Evolutionary conservation across 2,113 vertebrate genomes (phyloP).

Genomic region (Pogona vitticeps): DNA sequence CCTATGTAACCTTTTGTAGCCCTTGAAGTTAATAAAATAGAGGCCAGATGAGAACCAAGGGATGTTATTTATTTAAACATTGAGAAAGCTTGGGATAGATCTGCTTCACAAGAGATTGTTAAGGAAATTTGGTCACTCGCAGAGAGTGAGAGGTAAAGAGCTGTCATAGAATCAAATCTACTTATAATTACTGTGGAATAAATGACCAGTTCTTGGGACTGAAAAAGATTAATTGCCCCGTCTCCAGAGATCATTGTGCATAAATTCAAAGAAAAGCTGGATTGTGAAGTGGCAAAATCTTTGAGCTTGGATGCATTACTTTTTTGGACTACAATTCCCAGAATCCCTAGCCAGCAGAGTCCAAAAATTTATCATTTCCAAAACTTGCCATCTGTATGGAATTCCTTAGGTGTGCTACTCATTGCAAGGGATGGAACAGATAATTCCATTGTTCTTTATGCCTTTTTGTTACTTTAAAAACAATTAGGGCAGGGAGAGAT

Average conservation of each 20-base stretch:
- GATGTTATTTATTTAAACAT: constrained; percentile 68
- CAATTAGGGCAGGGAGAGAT: neutral
- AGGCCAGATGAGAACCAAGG: constrained; percentile 61
- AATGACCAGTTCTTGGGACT: constrained; percentile 59
- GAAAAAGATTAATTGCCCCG: constrained; percentile 64
- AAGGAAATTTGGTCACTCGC: constrained; percentile 60
- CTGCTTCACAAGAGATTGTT: constrained; percentile 54
- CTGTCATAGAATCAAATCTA: constrained; percentile 67
- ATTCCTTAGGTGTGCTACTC: constrained; percentile 36
- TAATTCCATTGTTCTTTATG: neutral
- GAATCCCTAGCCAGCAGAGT: too few species aligned
- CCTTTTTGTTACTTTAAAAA: neutral
- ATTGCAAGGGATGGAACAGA: neutral
- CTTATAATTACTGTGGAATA: constrained; percentile 63
- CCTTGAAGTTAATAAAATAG: constrained; percentile 67
- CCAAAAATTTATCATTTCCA: too few species aligned
- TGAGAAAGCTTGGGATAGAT: constrained; percentile 67
- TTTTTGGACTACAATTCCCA: too few species aligned
- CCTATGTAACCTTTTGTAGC: constrained; percentile 56
- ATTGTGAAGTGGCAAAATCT: constrained; percentile 57
- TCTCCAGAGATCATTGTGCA: constrained; percentile 54
- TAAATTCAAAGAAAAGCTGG: constrained; percentile 59
- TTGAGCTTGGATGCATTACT: too few species aligned
- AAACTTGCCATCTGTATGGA: constrained; percentile 59
- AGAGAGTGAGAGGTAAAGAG: constrained; percentile 62